phyloP scores from a whole-genome alignment of 1,140 invertebrate genomes.

The Chrysoperla carnea region DNA sequence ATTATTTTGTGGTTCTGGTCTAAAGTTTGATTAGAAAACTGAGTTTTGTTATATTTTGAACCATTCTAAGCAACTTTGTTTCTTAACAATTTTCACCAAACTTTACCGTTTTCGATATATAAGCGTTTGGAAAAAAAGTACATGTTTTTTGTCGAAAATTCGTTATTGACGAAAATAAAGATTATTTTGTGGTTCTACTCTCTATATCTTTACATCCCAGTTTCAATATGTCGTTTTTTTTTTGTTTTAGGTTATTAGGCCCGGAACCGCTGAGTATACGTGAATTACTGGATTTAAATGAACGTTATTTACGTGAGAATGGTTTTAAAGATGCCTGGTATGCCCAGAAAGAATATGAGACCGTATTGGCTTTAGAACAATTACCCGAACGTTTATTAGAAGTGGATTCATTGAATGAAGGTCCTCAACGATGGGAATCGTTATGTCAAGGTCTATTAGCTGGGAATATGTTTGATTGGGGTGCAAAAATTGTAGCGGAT shows the following conservation, averaged over 20 bases:
- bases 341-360: constrained; percentile 44
- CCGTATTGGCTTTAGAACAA: constrained; percentile 29
- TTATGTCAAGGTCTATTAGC: constrained; percentile 38
- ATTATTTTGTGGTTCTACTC: too few relatives aligned
- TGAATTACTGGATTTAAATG: constrained; percentile 78
- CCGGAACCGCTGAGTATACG: constrained; percentile 76
- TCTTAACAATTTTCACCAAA: too few relatives aligned
- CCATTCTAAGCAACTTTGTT: too few relatives aligned
- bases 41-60: too few relatives aligned
- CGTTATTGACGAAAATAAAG: too few relatives aligned
- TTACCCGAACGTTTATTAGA: constrained; percentile 31
- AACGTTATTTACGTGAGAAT: constrained; percentile 76
- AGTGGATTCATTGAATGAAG: constrained; percentile 32
- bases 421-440: constrained; percentile 34
- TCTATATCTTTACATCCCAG: too few relatives aligned
- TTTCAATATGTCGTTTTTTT: too few relatives aligned
- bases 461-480: constrained; percentile 95
- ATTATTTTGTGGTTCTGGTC: too few relatives aligned
- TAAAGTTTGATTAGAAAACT: too few relatives aligned
- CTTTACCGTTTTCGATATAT: too few relatives aligned
- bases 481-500: constrained; percentile 69
- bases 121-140: too few relatives aligned
- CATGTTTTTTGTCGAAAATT: too few relatives aligned
- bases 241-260: constrained; percentile 40
- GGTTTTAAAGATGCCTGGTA: constrained; percentile 88